Evolutionary conservation across 1,140 invertebrate genomes (phyloP).

Genomic region (Telenomus remus): DNA sequence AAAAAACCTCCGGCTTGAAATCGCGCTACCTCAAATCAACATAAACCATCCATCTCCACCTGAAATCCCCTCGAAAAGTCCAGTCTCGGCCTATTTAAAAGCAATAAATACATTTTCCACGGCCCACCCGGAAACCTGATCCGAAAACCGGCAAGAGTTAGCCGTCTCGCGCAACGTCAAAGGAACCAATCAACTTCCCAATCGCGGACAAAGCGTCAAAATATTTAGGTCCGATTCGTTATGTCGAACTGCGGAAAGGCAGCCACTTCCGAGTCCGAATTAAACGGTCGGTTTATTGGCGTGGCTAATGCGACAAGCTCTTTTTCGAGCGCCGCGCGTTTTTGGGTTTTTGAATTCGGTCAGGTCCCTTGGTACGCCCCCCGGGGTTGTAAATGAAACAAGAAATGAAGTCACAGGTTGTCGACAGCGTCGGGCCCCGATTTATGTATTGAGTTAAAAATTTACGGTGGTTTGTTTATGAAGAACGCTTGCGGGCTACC

Average conservation of each 20-base stretch:
- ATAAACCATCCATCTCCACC: not conserved
- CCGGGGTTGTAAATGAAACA: slow-evolving; percentile 49
- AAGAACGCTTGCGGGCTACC: slow-evolving; percentile 44
- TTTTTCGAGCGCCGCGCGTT: slow-evolving; percentile 17
- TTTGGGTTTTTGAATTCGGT: slow-evolving; percentile 24
- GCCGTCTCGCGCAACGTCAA: slow-evolving; percentile 1
- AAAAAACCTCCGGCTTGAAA: slow-evolving; percentile 19
- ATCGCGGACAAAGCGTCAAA: slow-evolving; percentile 37
- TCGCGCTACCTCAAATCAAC: slow-evolving; percentile 18
- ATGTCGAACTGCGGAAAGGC: slow-evolving; percentile 22
- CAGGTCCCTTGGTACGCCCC: slow-evolving; percentile 21
- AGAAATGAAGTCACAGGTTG: slow-evolving; percentile 40
- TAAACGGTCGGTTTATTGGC: slow-evolving; percentile 37
- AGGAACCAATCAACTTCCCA: slow-evolving; percentile 10
- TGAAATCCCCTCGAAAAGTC: not conserved
- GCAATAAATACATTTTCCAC: slow-evolving; percentile 25
- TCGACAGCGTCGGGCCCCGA: slow-evolving; percentile 11
- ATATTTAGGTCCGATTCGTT: slow-evolving; percentile 60
- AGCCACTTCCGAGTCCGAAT: slow-evolving; percentile 38
- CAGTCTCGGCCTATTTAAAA: slow-evolving; percentile 15
- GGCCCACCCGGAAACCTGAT: slow-evolving; percentile 37
- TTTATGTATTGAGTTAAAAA: slow-evolving; percentile 47
- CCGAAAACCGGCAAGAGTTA: slow-evolving; percentile 31
- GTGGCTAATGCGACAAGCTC: slow-evolving; percentile 18
- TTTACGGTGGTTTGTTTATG: slow-evolving; percentile 59